Evolutionary conservation across 2,797 vertebrate species (phyloP).

Genomic region (Masticophis lateralis): DNA sequence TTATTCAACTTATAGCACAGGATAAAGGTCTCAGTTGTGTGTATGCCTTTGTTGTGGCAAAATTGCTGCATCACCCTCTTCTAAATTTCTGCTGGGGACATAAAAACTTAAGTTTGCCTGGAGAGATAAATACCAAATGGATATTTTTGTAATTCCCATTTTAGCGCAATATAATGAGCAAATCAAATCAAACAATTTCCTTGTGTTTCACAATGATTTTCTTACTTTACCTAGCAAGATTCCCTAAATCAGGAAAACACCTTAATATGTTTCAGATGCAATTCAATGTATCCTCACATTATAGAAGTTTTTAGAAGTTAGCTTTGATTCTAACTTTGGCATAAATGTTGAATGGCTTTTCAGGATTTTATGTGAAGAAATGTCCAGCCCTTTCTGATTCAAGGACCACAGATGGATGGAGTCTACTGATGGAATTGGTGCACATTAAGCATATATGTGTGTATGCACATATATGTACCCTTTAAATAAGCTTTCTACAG

Average conservation of each 20-base stretch:
- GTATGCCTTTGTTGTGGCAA: background rate
- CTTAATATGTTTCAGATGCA: background rate
- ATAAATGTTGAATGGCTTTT: background rate
- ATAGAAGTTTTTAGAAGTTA: background rate
- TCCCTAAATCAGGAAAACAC: background rate
- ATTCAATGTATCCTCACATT: background rate
- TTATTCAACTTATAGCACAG: slow-evolving; percentile 9
- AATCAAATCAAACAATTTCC: background rate
- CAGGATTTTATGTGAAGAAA: background rate
- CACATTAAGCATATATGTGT: background rate
- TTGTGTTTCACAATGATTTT: background rate
- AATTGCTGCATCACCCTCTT: background rate
- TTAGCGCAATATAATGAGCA: background rate
- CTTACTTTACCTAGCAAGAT: background rate
- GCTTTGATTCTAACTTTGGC: background rate
- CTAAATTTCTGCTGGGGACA: background rate
- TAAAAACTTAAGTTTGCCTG: background rate
- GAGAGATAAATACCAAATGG: background rate
- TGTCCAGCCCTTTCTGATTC: background rate
- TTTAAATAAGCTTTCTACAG: background rate
- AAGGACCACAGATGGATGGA: background rate
- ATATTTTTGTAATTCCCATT: background rate
- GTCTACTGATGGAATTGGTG: background rate
- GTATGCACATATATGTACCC: background rate
- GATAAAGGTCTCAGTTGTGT: background rate